These are phyloP conservation scores for Coreoperca whiteheadi DNA, from an alignment of 2,113 vertebrate species.

Conservation along the genomic window DNA sequence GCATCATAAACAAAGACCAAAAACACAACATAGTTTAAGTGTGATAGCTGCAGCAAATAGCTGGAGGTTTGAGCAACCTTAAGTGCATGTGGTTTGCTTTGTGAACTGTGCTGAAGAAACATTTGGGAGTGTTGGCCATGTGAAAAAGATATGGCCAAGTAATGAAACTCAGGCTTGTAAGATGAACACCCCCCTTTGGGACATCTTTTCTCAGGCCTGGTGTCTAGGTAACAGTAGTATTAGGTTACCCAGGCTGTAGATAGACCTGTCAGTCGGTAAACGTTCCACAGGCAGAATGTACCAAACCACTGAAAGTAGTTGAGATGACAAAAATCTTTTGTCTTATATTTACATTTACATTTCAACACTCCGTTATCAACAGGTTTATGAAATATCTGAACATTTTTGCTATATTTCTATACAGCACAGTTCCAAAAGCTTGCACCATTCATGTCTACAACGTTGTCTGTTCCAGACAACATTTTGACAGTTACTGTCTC, in stretches of 20 bases:
- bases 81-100: not conserved
- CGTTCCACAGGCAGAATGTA: not conserved
- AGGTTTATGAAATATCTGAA: not conserved
- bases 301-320: not conserved
- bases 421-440: not conserved
- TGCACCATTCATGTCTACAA: too few species aligned
- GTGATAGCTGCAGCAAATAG: not conserved
- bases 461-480: not conserved
- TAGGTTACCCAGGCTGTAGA: conserved; percentile 18
- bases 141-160: conserved; percentile 27
- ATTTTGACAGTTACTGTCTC: not conserved
- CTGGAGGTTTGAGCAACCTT: not conserved
- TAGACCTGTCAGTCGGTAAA: not conserved
- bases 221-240: conserved; percentile 47
- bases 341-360: not conserved
- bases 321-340: not conserved
- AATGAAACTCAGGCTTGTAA: conserved; percentile 47
- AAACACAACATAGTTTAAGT: not conserved
- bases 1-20: not conserved
- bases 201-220: conserved; percentile 20
- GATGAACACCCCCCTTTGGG: conserved; percentile 30
- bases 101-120: not conserved
- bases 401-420: not conserved
- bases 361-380: not conserved
- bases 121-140: conserved; percentile 9